Evolutionary conservation across 1,140 invertebrate genomes (phyloP).

Genomic region (Mya arenaria): DNA sequence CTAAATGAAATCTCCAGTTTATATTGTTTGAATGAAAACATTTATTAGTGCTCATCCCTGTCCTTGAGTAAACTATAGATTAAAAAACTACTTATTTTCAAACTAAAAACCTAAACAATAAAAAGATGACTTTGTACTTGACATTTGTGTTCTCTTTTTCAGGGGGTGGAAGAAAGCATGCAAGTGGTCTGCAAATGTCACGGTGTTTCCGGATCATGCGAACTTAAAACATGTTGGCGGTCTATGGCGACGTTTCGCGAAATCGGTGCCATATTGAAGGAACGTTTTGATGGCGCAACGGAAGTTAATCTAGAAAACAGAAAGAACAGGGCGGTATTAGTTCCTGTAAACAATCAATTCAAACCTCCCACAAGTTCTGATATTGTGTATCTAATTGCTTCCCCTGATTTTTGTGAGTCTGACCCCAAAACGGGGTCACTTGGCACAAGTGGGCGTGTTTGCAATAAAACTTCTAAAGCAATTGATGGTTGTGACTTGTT

Average conservation of each 20-base stretch:
- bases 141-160: slow-evolving; percentile 63
- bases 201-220: slow-evolving; percentile 97
- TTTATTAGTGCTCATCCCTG: too few relatives aligned
- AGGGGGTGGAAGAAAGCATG: slow-evolving; percentile 79
- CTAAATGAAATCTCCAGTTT: too few relatives aligned
- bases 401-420: slow-evolving; percentile 96
- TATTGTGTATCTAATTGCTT: slow-evolving; percentile 95
- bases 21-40: too few relatives aligned
- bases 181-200: slow-evolving; percentile 93
- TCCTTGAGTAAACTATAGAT: too few relatives aligned
- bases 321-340: slow-evolving; percentile 67
- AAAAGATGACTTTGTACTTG: too few relatives aligned
- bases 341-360: slow-evolving; percentile 78
- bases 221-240: slow-evolving; percentile 97
- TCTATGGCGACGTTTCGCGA: slow-evolving; percentile 92
- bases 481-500: slow-evolving; percentile 83
- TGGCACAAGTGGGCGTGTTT: slow-evolving; percentile 79
- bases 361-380: slow-evolving; percentile 83
- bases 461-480: slow-evolving; percentile 81
- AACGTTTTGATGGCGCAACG: slow-evolving; percentile 92
- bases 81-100: too few relatives aligned
- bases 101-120: too few relatives aligned
- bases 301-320: slow-evolving; percentile 83
- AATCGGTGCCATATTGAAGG: slow-evolving; percentile 90
- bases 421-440: slow-evolving; percentile 84